Base-by-base conservation (phyloP, 2,797 vertebrate species). In the Halcyon chelicuti region DNA sequence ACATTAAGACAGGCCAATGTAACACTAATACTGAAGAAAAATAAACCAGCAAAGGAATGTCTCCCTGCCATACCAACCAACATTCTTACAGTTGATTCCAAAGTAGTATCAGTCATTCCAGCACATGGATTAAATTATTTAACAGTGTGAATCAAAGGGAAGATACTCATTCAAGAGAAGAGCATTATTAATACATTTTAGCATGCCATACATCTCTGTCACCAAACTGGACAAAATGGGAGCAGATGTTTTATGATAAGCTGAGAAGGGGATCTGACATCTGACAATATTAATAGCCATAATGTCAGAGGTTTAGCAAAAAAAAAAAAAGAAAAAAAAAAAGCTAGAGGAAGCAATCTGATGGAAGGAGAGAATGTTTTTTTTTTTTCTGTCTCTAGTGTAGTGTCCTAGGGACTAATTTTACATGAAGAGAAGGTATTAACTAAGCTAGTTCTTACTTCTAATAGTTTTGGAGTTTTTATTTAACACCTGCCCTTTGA, bases 201-300 rank as follows among this genome's bases (percentile, higher is more conserved):
- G 40, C 61, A 96, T 87, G 75, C 61, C 85, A 95, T 94, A 97
- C 37, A 94, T 97, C 95, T 97, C 95, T 96, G 87, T 97, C 95
- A 97, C 78, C 74, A 91, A 75, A 95, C n/a, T 94, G 86, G 94
- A 94, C 91, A 97, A 97, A 97, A 95, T 93, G 94, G 79, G 81
- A 96, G 91, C 95, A 97, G 96, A 97, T 96, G 93, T 97, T 97
- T 97, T 73, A 96, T 91, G 96, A 97, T 62, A 95, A 90, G 83
- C 82, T 88, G 81, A 93, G 88, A 95, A 96, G 75, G 80, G 57
- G 80, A 95, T 94, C 92, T 90, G 78, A 93, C 88, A 95, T 94
- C 92, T 90, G 78, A 93, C 88, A 96, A 90, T 95, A 92, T 93
- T 97, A 97, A 96, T 84, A 95, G 68, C n/a, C 49, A 73, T 65